phyloP scores from a whole-genome alignment of 2,113 vertebrate species.

The Ageneiosus marmoratus region DNA sequence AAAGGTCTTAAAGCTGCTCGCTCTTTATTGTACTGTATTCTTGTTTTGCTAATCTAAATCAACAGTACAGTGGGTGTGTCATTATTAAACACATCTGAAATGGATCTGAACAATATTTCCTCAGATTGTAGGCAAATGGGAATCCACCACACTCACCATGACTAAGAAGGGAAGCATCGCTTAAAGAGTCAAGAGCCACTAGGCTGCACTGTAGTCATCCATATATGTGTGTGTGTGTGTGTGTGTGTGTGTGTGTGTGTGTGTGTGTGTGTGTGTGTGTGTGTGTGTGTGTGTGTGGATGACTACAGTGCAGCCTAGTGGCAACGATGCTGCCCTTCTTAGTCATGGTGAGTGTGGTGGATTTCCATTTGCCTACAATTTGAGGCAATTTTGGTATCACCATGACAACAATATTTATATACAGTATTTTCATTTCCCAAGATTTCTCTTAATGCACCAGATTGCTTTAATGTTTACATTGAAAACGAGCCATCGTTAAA shows the following conservation, averaged over 20 bases:
- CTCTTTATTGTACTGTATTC: no score
- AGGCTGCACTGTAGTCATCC: not conserved
- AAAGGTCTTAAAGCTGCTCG: no score
- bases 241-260: no score
- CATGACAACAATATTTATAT: not conserved
- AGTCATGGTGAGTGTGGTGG: not conserved
- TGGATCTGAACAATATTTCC: not conserved
- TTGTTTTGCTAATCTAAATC: not conserved
- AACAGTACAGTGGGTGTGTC: no score
- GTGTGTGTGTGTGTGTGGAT: no score
- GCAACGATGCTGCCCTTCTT: not conserved
- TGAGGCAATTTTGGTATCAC: not conserved
- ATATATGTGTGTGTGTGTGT: no score
- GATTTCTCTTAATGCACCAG: not conserved
- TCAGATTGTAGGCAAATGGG: not conserved
- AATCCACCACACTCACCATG: not conserved
- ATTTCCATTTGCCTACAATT: not conserved
- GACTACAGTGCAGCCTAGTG: conserved; percentile 9
- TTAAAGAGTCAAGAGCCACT: no score
- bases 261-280: no score
- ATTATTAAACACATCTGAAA: not conserved
- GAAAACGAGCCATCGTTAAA: not conserved
- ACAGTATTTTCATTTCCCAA: not conserved
- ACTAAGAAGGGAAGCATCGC: not conserved
- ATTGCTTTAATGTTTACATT: not conserved